Evolutionary conservation across 2,113 vertebrate species (phyloP).

Genomic region (Xyliphius kryptos): DNA sequence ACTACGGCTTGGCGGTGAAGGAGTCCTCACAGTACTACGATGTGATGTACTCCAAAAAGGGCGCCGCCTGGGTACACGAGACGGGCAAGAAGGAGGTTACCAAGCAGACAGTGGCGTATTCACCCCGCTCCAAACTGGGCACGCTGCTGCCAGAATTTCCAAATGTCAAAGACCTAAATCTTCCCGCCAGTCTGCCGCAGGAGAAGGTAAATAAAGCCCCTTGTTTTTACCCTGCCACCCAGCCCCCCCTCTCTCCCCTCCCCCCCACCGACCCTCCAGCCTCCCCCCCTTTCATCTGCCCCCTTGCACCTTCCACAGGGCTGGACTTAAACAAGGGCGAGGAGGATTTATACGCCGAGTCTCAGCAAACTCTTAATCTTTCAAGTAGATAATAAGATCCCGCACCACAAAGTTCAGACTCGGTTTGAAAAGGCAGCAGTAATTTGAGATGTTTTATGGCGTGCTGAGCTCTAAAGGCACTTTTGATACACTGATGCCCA

Average conservation of each 20-base stretch:
- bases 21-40: slow-evolving; percentile 97
- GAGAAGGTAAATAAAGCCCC: slow-evolving; percentile 86
- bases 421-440: slow-evolving; percentile 59
- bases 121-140: slow-evolving; percentile 97
- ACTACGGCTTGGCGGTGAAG: slow-evolving; percentile 98
- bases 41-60: slow-evolving; percentile 99
- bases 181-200: slow-evolving; percentile 94
- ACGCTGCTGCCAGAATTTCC: slow-evolving; percentile 98
- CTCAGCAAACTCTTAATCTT: slow-evolving; percentile 72
- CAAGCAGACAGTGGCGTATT: slow-evolving; percentile 99
- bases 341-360: slow-evolving; percentile 69
- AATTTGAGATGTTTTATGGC: slow-evolving; percentile 69
- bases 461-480: slow-evolving; percentile 65
- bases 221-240: slow-evolving; percentile 40
- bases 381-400: slow-evolving; percentile 70
- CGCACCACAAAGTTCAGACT: slow-evolving; percentile 64
- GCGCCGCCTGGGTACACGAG: slow-evolving; percentile 97
- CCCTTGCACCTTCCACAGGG: slow-evolving; percentile 51
- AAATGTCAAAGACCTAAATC: slow-evolving; percentile 99
- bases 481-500: slow-evolving; percentile 50
- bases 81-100: slow-evolving; percentile 98
- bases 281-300: slow-evolving; percentile 61
- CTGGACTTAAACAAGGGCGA: slow-evolving; percentile 64
- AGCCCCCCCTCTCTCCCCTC: slow-evolving; percentile 46
- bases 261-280: slow-evolving; percentile 48